Base-by-base conservation (phyloP, 2,797 vertebrate genomes). In the Setipinna tenuifilis region DNA sequence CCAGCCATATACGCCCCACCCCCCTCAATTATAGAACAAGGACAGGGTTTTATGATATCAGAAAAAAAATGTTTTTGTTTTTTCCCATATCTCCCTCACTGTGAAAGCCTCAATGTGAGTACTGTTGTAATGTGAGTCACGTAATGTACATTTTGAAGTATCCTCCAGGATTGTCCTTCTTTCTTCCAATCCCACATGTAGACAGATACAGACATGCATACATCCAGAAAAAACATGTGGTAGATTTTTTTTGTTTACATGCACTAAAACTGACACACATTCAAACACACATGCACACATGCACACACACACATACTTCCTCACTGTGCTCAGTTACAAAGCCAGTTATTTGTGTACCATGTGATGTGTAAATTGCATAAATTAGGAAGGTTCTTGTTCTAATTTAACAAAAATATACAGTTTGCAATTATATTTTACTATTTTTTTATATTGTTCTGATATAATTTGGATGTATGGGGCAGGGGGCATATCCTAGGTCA, bases 111-210 rank as follows among this genome's bases (percentile, higher is more conserved):
- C 93, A 93, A 91, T 87, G 87, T 95, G 85, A 93, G 89, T 89
- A 46, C 88, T 93, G 87, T 91, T 90, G 91, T 94, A 91, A 90
- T 91, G 93, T 95, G 93, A 92, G 91, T 93, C 91, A 48, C 91
- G 91, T 95, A 92, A 83, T 81, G 92, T 95, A 93, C 87, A 89
- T 89, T 91, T 88, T 93, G 46, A 93, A 90, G 89, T 93, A 93
- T 89, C 90, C 21, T 87, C 86, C 90, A 84, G 87, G 28, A 75
- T 17, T 41, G 68, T 35, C 28, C 86, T 91, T 89, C 82, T 90
- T 44, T n/a, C 28, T 16, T 75, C 28, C 28, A 17, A 28, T 3
- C 62, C 14, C 50, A 23, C 54, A 23, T 48, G 54, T 31, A 84
- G 41, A 88, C 86, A 83, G 85, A 88, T 91, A 86, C 85, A 81